Conservation (phyloP, 1,140 invertebrate species). For the Dolichoris vasculosae region DNA sequence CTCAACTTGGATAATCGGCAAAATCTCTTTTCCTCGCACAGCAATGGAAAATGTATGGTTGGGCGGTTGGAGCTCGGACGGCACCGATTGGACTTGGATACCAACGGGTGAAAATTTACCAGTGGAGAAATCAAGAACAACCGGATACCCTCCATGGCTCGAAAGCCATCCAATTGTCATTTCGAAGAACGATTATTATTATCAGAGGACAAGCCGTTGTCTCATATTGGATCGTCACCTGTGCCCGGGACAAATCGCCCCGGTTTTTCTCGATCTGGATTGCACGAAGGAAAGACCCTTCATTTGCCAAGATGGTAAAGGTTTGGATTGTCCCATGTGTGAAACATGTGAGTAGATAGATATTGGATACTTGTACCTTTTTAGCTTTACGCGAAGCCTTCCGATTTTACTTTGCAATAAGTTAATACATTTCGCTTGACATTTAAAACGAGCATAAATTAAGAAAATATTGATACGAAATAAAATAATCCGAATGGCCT, state of each 20-base stretch:
- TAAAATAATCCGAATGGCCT: too few species aligned
- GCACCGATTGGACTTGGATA: conserved; percentile 55
- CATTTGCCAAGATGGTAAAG: conserved; percentile 55
- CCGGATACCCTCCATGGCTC: conserved; percentile 53
- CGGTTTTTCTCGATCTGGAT: conserved; percentile 55
- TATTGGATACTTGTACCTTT: not conserved
- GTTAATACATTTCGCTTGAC: not conserved
- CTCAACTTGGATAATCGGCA: too few species aligned
- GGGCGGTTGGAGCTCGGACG: conserved; percentile 51
- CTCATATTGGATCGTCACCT: conserved; percentile 56
- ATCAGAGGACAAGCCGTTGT: conserved; percentile 44
- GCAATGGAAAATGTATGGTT: conserved; percentile 55
- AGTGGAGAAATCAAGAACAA: conserved; percentile 31
- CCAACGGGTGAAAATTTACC: conserved; percentile 45
- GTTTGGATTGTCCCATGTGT: not conserved
- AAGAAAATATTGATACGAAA: too few species aligned
- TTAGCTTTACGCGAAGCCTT: not conserved
- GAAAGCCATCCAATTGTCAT: conserved; percentile 36
- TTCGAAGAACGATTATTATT: conserved; percentile 10
- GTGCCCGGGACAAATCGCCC: conserved; percentile 48
- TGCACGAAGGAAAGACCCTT: conserved; percentile 55
- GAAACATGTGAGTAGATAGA: not conserved
- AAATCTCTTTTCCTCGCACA: too few species aligned
- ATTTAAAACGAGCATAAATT: not conserved
- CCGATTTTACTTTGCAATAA: not conserved